phyloP scores from a whole-genome alignment of 2,113 vertebrate species.

The Carettochelys insculpta region DNA sequence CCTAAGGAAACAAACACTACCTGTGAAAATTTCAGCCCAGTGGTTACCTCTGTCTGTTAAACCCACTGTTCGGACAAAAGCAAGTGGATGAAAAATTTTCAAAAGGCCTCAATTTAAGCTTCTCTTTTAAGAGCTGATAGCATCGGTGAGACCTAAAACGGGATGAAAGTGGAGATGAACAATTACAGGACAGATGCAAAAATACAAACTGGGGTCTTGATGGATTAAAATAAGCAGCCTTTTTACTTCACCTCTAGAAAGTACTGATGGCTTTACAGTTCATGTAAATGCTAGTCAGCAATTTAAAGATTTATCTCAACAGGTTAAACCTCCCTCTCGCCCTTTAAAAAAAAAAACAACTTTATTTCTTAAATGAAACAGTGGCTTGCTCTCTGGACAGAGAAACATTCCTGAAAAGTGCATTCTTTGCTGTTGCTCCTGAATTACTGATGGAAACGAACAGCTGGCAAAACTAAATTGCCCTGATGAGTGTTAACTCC shows the following conservation, averaged over 20 bases:
- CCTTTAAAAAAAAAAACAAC: not conserved
- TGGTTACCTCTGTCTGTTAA: not conserved
- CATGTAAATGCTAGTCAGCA: not conserved
- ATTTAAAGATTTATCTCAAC: conserved; percentile 19
- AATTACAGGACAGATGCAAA: not conserved
- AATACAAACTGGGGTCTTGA: not conserved
- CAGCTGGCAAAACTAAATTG: conserved; percentile 55
- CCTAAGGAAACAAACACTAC: not conserved
- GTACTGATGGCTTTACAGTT: not conserved
- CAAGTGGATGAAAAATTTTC: not conserved
- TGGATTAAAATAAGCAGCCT: not conserved
- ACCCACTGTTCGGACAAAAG: not conserved
- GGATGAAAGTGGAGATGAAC: not conserved
- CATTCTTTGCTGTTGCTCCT: conserved; percentile 41
- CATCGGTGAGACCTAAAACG: not conserved
- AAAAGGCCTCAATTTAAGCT: not conserved
- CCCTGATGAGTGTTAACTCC: not conserved
- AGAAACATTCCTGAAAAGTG: conserved; percentile 34
- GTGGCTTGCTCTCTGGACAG: conserved; percentile 35
- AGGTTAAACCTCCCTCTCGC: not conserved
- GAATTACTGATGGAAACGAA: conserved; percentile 55
- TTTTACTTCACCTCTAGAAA: not conserved
- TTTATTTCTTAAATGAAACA: conserved; percentile 31
- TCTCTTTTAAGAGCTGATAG: not conserved
- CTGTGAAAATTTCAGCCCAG: not conserved